phyloP scores from a whole-genome alignment of 2,113 vertebrate genomes.

The Solea solea region DNA sequence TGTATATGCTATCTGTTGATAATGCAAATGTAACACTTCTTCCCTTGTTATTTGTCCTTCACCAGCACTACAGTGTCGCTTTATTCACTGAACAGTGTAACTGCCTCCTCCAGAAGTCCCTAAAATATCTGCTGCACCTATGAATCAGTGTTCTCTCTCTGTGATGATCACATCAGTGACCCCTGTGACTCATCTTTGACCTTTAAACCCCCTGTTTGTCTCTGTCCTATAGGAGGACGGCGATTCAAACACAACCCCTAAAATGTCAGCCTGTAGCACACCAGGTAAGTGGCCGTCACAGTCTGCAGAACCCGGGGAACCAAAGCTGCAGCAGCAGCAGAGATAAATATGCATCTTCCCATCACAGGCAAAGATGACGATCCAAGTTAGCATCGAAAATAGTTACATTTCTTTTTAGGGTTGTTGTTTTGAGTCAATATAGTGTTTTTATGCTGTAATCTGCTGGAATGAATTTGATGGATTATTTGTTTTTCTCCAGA shows the following conservation, averaged over 20 bases:
- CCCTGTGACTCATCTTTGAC: conserved; percentile 11
- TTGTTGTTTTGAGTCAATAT: neutral
- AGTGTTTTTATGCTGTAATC: neutral
- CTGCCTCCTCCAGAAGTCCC: neutral
- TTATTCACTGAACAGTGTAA: too few relatives aligned
- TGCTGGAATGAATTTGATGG: neutral
- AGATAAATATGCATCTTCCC: conserved; percentile 15
- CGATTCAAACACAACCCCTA: conserved; percentile 86
- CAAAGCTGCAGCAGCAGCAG: neutral
- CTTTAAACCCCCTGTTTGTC: conserved; percentile 25
- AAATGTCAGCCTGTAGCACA: conserved; percentile 92
- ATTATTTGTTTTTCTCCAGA: conserved; percentile 77
- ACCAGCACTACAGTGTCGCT: too few relatives aligned
- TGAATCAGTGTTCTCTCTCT: neutral
- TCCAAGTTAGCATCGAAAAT: conserved; percentile 10
- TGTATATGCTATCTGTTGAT: neutral
- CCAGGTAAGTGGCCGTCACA: conserved; percentile 85
- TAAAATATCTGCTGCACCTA: neutral
- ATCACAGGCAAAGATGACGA: neutral
- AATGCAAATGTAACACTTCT: neutral
- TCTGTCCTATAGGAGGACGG: conserved; percentile 88
- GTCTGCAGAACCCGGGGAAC: neutral
- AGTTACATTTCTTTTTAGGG: neutral
- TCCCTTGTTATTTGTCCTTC: neutral
- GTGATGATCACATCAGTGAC: neutral